Evolutionary conservation across 2,113 vertebrate species (phyloP).

Genomic region (Numida meleagris): DNA sequence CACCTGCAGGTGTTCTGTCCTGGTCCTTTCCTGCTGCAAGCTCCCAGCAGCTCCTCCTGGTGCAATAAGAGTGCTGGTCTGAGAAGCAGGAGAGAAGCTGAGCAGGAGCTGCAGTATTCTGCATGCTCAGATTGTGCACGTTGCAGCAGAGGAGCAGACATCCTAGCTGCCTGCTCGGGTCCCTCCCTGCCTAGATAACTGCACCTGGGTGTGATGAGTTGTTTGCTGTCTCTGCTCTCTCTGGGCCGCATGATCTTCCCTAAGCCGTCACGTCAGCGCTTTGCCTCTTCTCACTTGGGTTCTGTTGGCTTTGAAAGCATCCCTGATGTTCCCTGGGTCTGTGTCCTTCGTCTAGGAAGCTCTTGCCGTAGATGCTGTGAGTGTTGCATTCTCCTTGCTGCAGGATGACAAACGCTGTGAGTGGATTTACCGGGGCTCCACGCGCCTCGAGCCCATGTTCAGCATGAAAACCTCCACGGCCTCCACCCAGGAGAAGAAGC

Average conservation of each 20-base stretch:
- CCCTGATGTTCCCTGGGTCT: rapidly evolving
- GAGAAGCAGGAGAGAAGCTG: not conserved
- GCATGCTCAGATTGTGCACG: not conserved
- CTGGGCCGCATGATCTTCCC: not conserved
- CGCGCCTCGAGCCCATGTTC: conserved; percentile 96
- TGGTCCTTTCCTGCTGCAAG: not conserved
- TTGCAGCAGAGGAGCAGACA: not conserved
- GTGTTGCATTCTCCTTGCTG: not conserved
- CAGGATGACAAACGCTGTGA: conserved; percentile 96
- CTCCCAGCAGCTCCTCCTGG: rapidly evolving
- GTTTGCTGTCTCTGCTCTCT: not conserved
- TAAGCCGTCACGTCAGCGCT: not conserved
- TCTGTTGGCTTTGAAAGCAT: not conserved
- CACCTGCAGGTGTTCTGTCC: not conserved
- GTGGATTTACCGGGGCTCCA: conserved; percentile 98
- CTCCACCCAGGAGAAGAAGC: conserved; percentile 91
- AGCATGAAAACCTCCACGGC: conserved; percentile 95
- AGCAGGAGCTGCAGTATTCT: not conserved
- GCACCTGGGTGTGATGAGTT: rapidly evolving
- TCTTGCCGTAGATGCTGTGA: not conserved
- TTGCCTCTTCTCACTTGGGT: rapidly evolving
- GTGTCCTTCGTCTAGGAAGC: not conserved
- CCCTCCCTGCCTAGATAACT: not conserved
- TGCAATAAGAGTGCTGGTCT: no score
- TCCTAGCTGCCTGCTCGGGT: rapidly evolving